A percentile compares a stretch with the other conserved stretches of the same genome.
phyloP scores from a whole-genome alignment of 1,140 invertebrate genomes.

The Brachionus asplanchnoidis region DNA sequence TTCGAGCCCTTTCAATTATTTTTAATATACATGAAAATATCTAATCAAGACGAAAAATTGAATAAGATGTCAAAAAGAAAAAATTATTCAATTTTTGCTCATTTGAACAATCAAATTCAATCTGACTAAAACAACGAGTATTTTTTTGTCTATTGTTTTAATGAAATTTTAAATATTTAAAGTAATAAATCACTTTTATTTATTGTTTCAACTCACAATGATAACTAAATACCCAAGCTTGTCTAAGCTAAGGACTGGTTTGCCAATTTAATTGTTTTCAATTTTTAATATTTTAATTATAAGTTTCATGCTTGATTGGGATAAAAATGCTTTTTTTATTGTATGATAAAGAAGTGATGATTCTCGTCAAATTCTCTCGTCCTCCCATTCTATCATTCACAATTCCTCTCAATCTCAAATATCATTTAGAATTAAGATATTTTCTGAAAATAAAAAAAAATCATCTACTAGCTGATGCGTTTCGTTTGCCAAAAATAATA shows the following conservation, averaged over 20 bases:
- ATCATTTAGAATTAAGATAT: slow-evolving; percentile 25
- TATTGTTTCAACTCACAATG: background rate
- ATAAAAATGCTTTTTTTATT: slow-evolving; percentile 4
- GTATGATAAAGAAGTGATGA: background rate
- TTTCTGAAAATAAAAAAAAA: background rate
- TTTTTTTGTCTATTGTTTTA: background rate
- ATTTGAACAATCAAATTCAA: background rate
- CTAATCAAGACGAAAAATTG: background rate
- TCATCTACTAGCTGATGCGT: slow-evolving; percentile 18
- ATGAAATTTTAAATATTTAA: slow-evolving; percentile 9
- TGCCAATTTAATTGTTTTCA: background rate
- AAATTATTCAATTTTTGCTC: background rate
- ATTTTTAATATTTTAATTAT: slow-evolving; percentile 25
- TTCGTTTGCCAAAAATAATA: slow-evolving; percentile 24
- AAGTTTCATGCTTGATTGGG: slow-evolving; percentile 29
- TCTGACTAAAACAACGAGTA: background rate
- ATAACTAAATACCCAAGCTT: background rate
- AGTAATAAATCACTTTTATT: slow-evolving; percentile 20
- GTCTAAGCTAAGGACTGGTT: background rate
- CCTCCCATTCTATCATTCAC: background rate
- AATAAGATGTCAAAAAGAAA: background rate
- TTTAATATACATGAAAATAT: too few species aligned
- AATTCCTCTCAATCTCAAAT: background rate
- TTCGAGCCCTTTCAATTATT: too few species aligned
- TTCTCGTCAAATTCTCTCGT: background rate